Conservation (phyloP, 1,140 invertebrate species). For the Ips nitidus region DNA sequence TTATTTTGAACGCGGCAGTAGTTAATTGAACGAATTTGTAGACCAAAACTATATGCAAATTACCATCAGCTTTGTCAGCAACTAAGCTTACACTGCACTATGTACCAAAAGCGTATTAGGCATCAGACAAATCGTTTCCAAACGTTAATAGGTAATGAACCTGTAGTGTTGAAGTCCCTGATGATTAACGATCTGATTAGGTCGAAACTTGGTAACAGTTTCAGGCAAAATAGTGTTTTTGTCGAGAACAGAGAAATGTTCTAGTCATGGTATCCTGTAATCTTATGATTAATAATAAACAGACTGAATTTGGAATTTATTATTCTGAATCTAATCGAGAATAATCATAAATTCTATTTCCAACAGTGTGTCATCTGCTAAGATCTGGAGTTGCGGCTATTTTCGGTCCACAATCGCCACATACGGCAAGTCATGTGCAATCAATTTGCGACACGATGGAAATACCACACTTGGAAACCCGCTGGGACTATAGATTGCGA, state of each 20-base stretch:
- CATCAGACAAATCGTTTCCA: too few species aligned
- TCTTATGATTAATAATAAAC: too few species aligned
- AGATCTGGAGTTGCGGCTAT: constrained; percentile 87
- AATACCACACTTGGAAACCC: constrained; percentile 91
- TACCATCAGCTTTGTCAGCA: too few species aligned
- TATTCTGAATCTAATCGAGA: neutral
- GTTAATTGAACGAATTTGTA: too few species aligned
- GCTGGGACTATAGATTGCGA: constrained; percentile 87
- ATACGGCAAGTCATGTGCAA: constrained; percentile 90
- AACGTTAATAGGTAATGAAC: too few species aligned
- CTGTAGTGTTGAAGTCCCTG: neutral
- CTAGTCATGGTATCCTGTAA: neutral
- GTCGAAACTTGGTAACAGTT: neutral
- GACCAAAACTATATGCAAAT: too few species aligned
- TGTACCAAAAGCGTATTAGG: too few species aligned
- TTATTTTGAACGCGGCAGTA: too few species aligned
- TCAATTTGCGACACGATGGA: constrained; percentile 96
- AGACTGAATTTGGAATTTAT: too few species aligned
- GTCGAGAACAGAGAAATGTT: neutral
- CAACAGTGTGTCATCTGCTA: constrained; percentile 83
- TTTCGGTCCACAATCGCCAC: constrained; percentile 88
- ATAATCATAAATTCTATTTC: constrained; percentile 42
- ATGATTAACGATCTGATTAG: neutral
- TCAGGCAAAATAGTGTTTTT: neutral
- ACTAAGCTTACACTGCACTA: too few species aligned